A percentile compares a stretch with the other conserved stretches of the same genome.
Conservation (phyloP, 2,113 vertebrate species). For the Ploceus nigricollis region DNA sequence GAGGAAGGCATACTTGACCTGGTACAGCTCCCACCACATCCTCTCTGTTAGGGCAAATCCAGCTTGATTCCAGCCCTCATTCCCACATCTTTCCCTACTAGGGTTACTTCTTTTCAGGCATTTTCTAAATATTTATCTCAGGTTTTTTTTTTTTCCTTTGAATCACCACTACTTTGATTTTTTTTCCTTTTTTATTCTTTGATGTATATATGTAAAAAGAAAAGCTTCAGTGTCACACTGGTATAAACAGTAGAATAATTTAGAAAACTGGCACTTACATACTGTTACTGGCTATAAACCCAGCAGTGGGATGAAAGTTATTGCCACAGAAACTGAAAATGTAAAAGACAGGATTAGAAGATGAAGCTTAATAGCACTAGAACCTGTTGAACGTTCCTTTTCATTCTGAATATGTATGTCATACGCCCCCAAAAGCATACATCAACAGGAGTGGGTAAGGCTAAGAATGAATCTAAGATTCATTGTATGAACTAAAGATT, state of each 20-base stretch:
- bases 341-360: neutral
- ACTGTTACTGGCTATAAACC: neutral
- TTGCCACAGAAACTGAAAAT: neutral
- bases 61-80: neutral
- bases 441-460: neutral
- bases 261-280: neutral
- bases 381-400: neutral
- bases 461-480: neutral
- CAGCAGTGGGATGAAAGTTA: neutral
- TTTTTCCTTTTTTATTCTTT: neutral
- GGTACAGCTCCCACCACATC: neutral
- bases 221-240: neutral
- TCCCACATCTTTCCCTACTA: neutral
- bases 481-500: neutral
- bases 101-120: neutral
- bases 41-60: neutral
- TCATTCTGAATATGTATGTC: neutral
- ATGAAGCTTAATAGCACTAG: neutral
- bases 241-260: neutral
- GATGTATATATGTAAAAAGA: neutral
- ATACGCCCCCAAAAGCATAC: neutral
- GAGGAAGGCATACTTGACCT: neutral
- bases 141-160: neutral
- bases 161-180: neutral
- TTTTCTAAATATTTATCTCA: neutral